These are phyloP conservation scores for Nebria ingens DNA, from an alignment of 1,140 invertebrate genomes.

Conservation along the genomic window DNA sequence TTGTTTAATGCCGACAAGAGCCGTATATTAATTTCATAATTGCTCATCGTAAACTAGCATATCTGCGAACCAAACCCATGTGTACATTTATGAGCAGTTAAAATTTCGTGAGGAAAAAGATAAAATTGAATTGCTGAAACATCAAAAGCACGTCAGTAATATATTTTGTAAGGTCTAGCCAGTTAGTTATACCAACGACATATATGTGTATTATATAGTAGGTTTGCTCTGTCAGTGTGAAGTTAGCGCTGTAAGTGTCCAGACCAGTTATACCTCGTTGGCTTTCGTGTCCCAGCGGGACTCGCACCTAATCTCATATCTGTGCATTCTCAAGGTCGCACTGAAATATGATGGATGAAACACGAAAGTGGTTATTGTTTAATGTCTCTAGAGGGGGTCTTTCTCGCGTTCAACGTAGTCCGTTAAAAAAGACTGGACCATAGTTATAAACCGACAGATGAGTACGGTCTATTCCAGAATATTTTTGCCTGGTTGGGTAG, in stretches of 20 bases:
- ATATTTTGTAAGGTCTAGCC: neutral
- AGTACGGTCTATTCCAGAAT: no score
- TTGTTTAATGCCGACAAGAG: no score
- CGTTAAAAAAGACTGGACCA: no score
- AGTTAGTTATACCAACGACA: neutral
- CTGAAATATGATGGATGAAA: conserved; percentile 26
- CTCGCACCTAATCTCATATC: conserved; percentile 25
- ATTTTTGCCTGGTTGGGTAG: no score
- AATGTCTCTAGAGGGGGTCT: conserved; percentile 27
- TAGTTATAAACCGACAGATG: no score
- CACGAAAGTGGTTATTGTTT: conserved; percentile 31
- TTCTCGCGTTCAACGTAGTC: no score
- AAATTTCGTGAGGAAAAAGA: neutral
- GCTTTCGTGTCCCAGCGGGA: conserved; percentile 17
- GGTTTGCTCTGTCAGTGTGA: neutral
- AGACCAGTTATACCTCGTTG: neutral
- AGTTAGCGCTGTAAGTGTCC: neutral
- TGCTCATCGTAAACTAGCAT: neutral
- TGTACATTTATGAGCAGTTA: neutral
- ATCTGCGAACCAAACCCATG: neutral
- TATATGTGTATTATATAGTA: neutral
- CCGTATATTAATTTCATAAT: neutral
- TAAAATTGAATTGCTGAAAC: no score
- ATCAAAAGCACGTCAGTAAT: no score
- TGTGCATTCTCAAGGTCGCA: conserved; percentile 18